phyloP scores from a whole-genome alignment of 1,140 invertebrate genomes.

The Zaprionus africanus region DNA sequence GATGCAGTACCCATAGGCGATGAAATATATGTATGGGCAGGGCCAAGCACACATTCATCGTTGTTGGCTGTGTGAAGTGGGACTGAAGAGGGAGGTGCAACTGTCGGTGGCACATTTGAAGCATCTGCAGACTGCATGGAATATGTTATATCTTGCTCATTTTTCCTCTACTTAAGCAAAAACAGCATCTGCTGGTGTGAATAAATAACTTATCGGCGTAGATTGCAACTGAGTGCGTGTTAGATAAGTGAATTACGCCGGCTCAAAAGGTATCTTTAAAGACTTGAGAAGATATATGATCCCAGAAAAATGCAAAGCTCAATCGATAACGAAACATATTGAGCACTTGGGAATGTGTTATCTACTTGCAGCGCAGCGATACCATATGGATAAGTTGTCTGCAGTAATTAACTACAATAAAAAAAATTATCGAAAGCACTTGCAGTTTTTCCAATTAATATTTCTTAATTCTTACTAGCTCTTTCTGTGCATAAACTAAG shows the following conservation, averaged over 20 bases:
- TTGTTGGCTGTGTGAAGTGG: too few relatives aligned
- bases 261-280: slow-evolving; percentile 15
- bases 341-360: not conserved
- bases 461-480: not conserved
- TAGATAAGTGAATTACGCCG: slow-evolving; percentile 37
- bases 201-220: slow-evolving; percentile 57
- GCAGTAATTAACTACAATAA: not conserved
- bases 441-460: not conserved
- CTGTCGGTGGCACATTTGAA: slow-evolving; percentile 42
- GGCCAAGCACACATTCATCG: slow-evolving; percentile 7
- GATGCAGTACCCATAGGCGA: slow-evolving; percentile 11
- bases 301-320: not conserved
- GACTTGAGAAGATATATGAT: not conserved
- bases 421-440: not conserved
- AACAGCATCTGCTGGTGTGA: slow-evolving; percentile 29
- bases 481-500: not conserved
- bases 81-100: not conserved
- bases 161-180: slow-evolving; percentile 9
- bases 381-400: not conserved
- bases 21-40: slow-evolving; percentile 24
- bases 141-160: slow-evolving; percentile 27
- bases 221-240: slow-evolving; percentile 38
- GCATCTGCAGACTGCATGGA: slow-evolving; percentile 32
- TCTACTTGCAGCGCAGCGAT: not conserved
- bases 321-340: not conserved